Evolutionary conservation across 64 coral and sea anemone genomes (phyloP), one percentile per base, ranked within the genome.

Genomic region (Stichodactyla mertensii): DNA sequence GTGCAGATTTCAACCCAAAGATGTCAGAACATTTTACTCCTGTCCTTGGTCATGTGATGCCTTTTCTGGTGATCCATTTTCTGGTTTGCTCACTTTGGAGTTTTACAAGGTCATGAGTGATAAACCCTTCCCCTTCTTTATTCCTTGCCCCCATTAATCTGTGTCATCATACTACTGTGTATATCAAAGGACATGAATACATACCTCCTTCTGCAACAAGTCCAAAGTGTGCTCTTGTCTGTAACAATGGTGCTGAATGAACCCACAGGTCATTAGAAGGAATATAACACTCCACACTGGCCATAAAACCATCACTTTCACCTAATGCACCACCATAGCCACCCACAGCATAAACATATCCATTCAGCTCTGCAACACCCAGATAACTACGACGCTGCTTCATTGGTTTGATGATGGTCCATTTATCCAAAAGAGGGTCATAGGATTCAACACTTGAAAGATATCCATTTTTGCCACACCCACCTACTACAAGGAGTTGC

Each of bases 371-470:
- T 7, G 83, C 61, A 8, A 85, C 67, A 88, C 93, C 93, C 51
- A 89, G 83, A 82, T 95, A 95, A 56, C 89, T 88, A 9, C 93
- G 74, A 0, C 70, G 87, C 77, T 80, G 61, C 14, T 31, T 77
- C 89, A 92, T 95, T 51, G 93, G 64, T 24, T 78, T 55, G 53
- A 71, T 74, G 7, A 82, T 55, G 15, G 78, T 52, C 93, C 93
- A 95, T 59, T 91, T 60, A 79, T 92, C 91, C 36, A 88, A 36
- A 70, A 92, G 62, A 20, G 79, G 83, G 45, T 95, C 87, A 95
- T 92, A 95, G 24, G 62, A 45, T 71, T 95, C 93, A 0, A 89
- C 89, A 83, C 86, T 92, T 78, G 93, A 86, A 10, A 95, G 83
- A 62, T 89, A 92, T 53, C 93, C 93, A 19, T 80, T 54, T 22